These are phyloP conservation scores for Myxocyprinus asiaticus DNA, from an alignment of 2,113 vertebrate species.

Conservation along the genomic window DNA sequence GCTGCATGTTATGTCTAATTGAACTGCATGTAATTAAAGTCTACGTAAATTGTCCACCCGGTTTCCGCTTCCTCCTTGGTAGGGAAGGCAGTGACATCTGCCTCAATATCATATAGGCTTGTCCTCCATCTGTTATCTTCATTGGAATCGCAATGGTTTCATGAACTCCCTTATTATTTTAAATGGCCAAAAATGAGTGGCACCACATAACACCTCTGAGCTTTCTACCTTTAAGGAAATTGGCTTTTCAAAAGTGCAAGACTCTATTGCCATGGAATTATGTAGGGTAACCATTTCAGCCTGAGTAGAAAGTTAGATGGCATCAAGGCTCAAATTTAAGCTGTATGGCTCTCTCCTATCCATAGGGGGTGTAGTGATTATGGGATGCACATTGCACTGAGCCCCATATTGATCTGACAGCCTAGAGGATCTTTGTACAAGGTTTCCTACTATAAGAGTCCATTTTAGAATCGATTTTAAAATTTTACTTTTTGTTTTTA, in stretches of 20 bases:
- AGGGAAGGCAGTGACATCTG: too few relatives aligned
- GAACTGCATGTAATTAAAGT: too few relatives aligned
- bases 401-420: conserved; percentile 32
- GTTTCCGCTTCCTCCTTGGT: too few relatives aligned
- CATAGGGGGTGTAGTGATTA: conserved; percentile 34
- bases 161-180: background rate
- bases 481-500: too few relatives aligned
- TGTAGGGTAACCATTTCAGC: conserved; percentile 38
- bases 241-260: background rate
- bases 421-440: conserved; percentile 1
- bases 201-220: background rate
- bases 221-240: background rate
- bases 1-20: too few relatives aligned
- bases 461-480: background rate
- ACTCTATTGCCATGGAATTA: conserved; percentile 48
- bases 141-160: background rate
- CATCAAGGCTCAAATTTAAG: conserved; percentile 56
- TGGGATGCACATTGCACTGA: conserved; percentile 47
- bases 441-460: conserved; percentile 12
- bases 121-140: too few relatives aligned
- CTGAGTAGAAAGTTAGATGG: conserved; percentile 53
- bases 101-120: too few relatives aligned
- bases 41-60: too few relatives aligned
- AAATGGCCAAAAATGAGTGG: background rate
- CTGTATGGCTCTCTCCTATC: conserved; percentile 54